These are phyloP conservation scores for Colinus virginianus DNA, from an alignment of 2,113 vertebrate genomes.

Conservation along the genomic window DNA sequence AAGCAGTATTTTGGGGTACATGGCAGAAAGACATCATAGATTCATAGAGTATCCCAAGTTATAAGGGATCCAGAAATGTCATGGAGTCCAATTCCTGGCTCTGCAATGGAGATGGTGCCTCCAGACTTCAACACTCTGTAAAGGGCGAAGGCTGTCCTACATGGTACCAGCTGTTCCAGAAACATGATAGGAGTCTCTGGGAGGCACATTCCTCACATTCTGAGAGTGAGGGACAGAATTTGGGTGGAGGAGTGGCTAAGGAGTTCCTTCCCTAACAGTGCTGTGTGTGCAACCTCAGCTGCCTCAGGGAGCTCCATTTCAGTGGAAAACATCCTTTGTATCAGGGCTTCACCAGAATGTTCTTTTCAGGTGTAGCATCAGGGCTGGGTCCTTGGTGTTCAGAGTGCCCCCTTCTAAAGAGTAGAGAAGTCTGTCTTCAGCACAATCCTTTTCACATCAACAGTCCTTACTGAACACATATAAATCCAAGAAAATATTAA, in stretches of 20 bases:
- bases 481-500: slow-evolving; percentile 23
- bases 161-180: neutral
- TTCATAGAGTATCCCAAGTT: too few species aligned
- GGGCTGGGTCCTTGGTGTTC: neutral
- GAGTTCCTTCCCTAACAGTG: neutral
- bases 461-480: neutral
- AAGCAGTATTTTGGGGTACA: neutral
- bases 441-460: neutral
- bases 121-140: neutral
- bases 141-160: neutral
- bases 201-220: neutral
- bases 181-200: neutral
- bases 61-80: too few species aligned
- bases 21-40: too few species aligned
- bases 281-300: neutral
- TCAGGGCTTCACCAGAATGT: fast-evolving
- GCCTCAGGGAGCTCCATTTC: neutral
- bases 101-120: neutral
- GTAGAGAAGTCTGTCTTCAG: neutral
- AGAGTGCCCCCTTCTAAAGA: neutral
- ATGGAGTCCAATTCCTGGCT: too few species aligned
- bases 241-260: neutral
- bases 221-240: neutral
- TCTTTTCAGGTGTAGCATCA: neutral
- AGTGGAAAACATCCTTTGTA: neutral